Evolutionary conservation across 2,888 invertebrate species (phyloP), one percentile per base, ranked within the genome.

Genomic region (Lomographa bimaculata): DNA sequence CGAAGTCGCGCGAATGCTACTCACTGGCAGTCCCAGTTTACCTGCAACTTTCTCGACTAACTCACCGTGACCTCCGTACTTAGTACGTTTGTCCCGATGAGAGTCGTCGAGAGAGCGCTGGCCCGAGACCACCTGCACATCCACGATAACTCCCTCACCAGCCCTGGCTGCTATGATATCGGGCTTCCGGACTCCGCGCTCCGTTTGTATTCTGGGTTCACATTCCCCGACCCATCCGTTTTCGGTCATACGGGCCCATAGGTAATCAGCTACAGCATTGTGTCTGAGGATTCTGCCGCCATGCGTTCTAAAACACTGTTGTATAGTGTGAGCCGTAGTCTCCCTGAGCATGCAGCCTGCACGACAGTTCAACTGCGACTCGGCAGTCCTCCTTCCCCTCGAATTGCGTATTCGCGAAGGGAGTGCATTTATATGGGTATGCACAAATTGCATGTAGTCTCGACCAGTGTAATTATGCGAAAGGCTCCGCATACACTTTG

Each of bases 101-200:
- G 54, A 46, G 0, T 36, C 44, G 0, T 64, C 60, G 0, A 71
- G 57, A 2, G 51, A 32, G 0, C 45, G 42, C 29, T 56, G 54
- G 7, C 64, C 70, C 37, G 64, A 59, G 23, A 72, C 71, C 2
- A 74, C 52, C 46, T 77, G 65, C 0, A 62, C 67, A 29, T 76
- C 71, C 1, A 75, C 27, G 0, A 78, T 57, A 0, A 60, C 52
- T 0, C 60, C 63, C 1, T 29, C 44, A 2, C 40, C 56, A 4
- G 37, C 57, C 27, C 16, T 60, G 0, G 5, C 32, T 2, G 64
- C 64, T 0, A 74, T 46, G 1, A 70, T 38, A 21, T 76, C 72
- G 0, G 71, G 71, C 45, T 74, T 76, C 0, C 64, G 36, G 0
- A 57, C 39, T 0, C 68, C 71, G 45, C 77, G 72, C 1, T 73